Evolutionary conservation across 2,888 invertebrate genomes (phyloP).

Genomic region (Miltochrista miniata): DNA sequence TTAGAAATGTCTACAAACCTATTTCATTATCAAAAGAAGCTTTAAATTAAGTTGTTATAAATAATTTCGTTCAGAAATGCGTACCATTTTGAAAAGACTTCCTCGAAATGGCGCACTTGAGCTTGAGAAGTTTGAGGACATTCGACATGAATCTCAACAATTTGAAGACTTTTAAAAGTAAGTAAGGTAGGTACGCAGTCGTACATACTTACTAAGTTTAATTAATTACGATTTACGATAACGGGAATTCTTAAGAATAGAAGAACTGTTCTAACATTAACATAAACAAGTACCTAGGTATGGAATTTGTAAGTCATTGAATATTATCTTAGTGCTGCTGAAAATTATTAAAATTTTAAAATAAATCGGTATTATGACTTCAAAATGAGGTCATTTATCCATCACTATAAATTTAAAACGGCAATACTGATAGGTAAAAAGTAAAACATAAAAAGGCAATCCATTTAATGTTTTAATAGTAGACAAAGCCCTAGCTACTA

Average conservation of each 20-base stretch:
- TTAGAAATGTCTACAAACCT: too few relatives aligned
- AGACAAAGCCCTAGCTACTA: slow-evolving; percentile 29
- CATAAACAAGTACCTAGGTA: too few relatives aligned
- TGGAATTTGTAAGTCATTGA: too few relatives aligned
- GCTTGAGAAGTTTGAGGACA: neutral
- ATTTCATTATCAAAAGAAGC: neutral
- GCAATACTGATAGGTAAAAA: too few relatives aligned
- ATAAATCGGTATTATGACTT: too few relatives aligned
- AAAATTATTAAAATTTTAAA: too few relatives aligned
- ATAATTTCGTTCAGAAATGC: neutral
- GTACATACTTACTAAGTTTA: neutral
- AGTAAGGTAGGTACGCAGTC: neutral
- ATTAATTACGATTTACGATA: neutral
- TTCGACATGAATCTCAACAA: neutral
- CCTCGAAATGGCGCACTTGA: neutral
- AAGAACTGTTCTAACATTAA: neutral
- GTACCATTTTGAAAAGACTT: neutral
- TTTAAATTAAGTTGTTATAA: neutral
- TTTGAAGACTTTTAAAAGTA: neutral
- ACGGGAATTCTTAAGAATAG: too few relatives aligned
- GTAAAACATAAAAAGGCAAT: too few relatives aligned
- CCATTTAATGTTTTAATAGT: too few relatives aligned
- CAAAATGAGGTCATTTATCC: too few relatives aligned
- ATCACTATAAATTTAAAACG: too few relatives aligned
- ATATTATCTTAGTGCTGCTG: too few relatives aligned